phyloP scores from a whole-genome alignment of 2,113 vertebrate genomes.

The Plestiodon gilberti region DNA sequence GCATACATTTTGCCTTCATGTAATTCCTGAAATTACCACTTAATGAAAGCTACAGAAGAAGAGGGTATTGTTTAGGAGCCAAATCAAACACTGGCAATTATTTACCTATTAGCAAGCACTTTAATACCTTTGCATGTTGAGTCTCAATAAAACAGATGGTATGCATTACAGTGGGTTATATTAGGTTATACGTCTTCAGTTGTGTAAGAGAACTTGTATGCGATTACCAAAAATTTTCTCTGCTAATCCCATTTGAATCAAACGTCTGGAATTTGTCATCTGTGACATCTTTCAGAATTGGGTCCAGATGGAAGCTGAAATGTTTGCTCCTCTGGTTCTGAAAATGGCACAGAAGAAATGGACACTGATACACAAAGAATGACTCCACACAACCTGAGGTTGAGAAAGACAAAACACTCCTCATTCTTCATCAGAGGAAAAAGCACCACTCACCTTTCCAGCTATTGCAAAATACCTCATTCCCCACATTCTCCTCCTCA shows the following conservation, averaged over 20 bases:
- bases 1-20: not conserved
- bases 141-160: constrained; percentile 35
- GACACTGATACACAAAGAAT: constrained; percentile 28
- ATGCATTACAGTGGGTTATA: constrained; percentile 32
- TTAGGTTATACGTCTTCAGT: constrained; percentile 48
- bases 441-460: constrained; percentile 14
- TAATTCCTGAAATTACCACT: not conserved
- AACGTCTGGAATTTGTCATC: constrained; percentile 45
- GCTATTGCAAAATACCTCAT: constrained; percentile 9
- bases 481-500: not conserved
- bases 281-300: constrained; percentile 58
- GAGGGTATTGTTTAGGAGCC: not conserved
- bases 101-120: constrained; percentile 20
- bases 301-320: constrained; percentile 55
- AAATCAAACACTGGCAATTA: not conserved
- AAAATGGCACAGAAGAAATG: constrained; percentile 46
- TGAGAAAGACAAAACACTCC: constrained; percentile 44
- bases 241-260: constrained; percentile 57
- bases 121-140: constrained; percentile 3
- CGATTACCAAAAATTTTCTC: constrained; percentile 42
- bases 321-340: constrained; percentile 41
- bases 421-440: constrained; percentile 18
- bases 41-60: constrained; percentile 5
- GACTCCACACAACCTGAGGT: constrained; percentile 24
- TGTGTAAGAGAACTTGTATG: constrained; percentile 45